Evolutionary conservation across 2,797 vertebrate species (phyloP).

Genomic region (Zenarchopterus dispar): DNA sequence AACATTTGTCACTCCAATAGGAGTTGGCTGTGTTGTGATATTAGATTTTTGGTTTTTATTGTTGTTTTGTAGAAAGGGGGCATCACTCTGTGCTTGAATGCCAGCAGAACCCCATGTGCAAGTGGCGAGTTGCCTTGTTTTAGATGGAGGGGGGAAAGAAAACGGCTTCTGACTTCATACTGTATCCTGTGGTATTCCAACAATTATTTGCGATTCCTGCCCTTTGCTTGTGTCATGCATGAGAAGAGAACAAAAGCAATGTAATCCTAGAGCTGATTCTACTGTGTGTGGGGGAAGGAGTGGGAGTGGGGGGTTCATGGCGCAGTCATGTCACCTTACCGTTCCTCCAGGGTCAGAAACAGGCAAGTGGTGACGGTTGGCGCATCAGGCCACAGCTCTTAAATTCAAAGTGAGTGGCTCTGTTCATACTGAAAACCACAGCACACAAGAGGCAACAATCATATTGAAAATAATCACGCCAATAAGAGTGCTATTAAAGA

Average conservation of each 20-base stretch:
- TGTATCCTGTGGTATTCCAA: constrained; percentile 50
- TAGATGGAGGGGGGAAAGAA: constrained; percentile 29
- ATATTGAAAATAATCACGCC: not conserved
- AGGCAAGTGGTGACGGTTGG: constrained; percentile 53
- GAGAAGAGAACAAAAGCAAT: constrained; percentile 60
- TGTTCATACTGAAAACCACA: constrained; percentile 6
- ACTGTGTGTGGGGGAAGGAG: no score
- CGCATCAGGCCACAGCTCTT: constrained; percentile 43
- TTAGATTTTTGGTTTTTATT: constrained; percentile 77
- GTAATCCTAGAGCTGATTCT: constrained; percentile 41
- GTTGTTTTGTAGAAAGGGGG: constrained; percentile 69
- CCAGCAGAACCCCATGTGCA: constrained; percentile 36
- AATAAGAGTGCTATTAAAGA: not conserved
- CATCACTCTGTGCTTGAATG: constrained; percentile 34
- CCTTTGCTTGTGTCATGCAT: constrained; percentile 56
- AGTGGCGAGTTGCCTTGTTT: constrained; percentile 38
- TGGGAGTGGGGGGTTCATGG: constrained; percentile 6
- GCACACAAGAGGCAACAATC: not conserved
- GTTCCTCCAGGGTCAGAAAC: constrained; percentile 60
- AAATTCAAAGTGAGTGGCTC: constrained; percentile 32
- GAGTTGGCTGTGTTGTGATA: constrained; percentile 71
- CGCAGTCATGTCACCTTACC: constrained; percentile 52
- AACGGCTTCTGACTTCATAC: constrained; percentile 24
- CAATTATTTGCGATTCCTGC: constrained; percentile 57
- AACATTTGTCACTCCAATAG: constrained; percentile 79